Base-by-base conservation (phyloP, 2,888 invertebrate genomes). In the Troglohyphantes excavatus region DNA sequence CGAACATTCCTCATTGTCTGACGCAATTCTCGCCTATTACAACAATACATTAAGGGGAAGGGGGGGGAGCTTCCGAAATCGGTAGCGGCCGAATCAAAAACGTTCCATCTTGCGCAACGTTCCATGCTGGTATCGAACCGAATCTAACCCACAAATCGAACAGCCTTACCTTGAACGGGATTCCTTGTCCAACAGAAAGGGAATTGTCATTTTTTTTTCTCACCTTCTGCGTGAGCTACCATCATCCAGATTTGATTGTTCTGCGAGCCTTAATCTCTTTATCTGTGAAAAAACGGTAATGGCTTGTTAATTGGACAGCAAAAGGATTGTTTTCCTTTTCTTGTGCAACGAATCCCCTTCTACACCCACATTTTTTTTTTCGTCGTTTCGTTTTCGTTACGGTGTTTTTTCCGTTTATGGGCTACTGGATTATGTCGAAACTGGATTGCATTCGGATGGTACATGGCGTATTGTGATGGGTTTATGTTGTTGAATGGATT, bases 241-340 rank as follows among this genome's bases (percentile, higher is more conserved):
- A 65, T 65, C 26, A 33, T n/a, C 43, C 19, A 78, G 73, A 61
- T 82, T 63, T 81, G 59, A 88, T 88, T 88, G 88, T 88, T 73
- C 53, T 7, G 67, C 27, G 53, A 21, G 63, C 26, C n/a, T 43
- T 82, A 88, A 88, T 88, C 88, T 88, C 75, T 61, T 83, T 43
- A 70, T 83, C 79, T 46, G 43, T 9, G 13, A 61, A 19, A 68
- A 87, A 79, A 81, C 46, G 46, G 75, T 88, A 88, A 88, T 88
- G 73, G 75, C 61, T 75, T 75, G 87, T 88, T 88, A 88, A 88
- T 88, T 88, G 81, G 88, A 88, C 88, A 43, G 65, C 53, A 88
- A 75, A 68, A 59, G 82, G 88, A 88, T 88, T 82, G 81, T 82
- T 86, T 72, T 70, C 43, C 67, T 73, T 39, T 39, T 13, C 65